phyloP scores from a whole-genome alignment of 2,113 vertebrate species.

The Lepidothrix coronata region DNA sequence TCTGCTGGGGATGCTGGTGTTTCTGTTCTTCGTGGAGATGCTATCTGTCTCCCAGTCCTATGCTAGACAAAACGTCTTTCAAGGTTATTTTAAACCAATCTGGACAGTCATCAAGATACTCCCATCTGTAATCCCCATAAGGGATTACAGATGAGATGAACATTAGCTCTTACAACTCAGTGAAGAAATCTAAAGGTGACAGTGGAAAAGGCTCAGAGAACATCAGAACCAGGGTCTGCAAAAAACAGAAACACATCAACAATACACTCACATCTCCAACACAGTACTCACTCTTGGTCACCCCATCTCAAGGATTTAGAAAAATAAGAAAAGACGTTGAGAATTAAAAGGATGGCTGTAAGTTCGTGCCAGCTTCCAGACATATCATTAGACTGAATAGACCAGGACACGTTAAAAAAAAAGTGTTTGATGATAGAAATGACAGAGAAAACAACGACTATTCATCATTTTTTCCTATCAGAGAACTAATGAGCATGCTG shows the following conservation, averaged over 20 bases:
- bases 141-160: neutral
- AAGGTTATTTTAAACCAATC: slow-evolving; percentile 5
- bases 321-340: neutral
- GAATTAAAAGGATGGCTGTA: slow-evolving; percentile 3
- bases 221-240: neutral
- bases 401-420: neutral
- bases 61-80: neutral
- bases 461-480: neutral
- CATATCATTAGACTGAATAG: neutral
- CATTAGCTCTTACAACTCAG: neutral
- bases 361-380: neutral
- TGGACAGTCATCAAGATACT: neutral
- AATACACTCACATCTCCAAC: neutral
- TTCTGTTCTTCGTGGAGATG: neutral
- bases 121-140: neutral
- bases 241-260: neutral
- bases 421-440: neutral
- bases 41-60: neutral
- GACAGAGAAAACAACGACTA: neutral
- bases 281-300: neutral
- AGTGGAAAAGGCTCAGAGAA: neutral
- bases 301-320: neutral
- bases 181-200: neutral
- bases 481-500: slow-evolving; percentile 9
- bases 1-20: neutral